A percentile compares a stretch with the other conserved stretches of the same genome.
These are phyloP conservation scores for Brenthis daphne DNA, from an alignment of 2,888 invertebrate genomes.

Conservation along the genomic window DNA sequence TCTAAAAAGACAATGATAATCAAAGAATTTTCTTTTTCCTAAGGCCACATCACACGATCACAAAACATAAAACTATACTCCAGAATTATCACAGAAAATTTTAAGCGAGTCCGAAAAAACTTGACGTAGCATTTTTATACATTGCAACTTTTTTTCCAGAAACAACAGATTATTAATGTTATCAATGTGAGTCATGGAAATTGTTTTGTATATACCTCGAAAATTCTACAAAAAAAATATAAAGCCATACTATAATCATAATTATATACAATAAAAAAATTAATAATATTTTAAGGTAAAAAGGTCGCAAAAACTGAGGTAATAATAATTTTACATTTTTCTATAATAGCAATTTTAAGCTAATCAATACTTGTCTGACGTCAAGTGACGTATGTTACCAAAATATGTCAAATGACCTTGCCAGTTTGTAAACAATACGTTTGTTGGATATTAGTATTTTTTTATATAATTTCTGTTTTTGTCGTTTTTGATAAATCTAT, in stretches of 20 bases:
- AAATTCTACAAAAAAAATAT: background rate
- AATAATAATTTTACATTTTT: background rate
- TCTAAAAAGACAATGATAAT: conserved; percentile 59
- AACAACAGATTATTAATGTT: conserved; percentile 14
- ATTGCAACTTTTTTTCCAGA: conserved; percentile 28
- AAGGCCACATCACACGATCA: conserved; percentile 69
- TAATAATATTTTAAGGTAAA: background rate
- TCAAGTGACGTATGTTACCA: conserved; percentile 63
- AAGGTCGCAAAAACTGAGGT: background rate
- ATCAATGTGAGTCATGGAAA: background rate
- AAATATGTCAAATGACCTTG: conserved; percentile 80
- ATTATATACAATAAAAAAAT: background rate
- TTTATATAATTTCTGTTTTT: conserved; percentile 48
- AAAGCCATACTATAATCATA: background rate
- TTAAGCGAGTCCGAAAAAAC: conserved; percentile 36
- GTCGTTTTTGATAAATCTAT: conserved; percentile 39
- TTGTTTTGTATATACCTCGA: background rate
- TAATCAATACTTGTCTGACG: conserved; percentile 48
- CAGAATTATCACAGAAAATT: conserved; percentile 61
- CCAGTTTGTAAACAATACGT: conserved; percentile 90
- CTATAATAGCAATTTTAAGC: conserved; percentile 4
- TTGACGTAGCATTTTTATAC: conserved; percentile 27
- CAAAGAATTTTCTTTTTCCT: conserved; percentile 52
- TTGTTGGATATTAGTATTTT: conserved; percentile 51
- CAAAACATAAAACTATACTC: conserved; percentile 61